phyloP scores from a whole-genome alignment of 1,140 invertebrate species.

The Amphibalanus amphitrite region DNA sequence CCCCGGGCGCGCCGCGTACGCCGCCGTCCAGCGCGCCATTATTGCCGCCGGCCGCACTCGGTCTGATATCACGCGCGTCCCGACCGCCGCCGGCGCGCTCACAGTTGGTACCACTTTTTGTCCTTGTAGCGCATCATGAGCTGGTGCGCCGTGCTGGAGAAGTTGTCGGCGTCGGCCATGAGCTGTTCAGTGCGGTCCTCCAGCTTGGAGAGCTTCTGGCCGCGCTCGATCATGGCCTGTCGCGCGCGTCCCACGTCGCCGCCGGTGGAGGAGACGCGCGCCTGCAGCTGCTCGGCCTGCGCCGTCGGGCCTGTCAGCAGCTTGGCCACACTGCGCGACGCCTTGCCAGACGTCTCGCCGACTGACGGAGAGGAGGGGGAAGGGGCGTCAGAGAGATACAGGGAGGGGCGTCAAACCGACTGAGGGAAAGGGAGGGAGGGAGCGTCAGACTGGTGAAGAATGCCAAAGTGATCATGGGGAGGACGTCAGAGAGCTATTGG shows the following conservation, averaged over 20 bases:
- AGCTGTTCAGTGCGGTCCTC: slow-evolving; percentile 83
- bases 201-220: slow-evolving; percentile 77
- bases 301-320: slow-evolving; percentile 58
- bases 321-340: slow-evolving; percentile 68
- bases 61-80: not conserved
- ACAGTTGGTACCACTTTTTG: slow-evolving; percentile 98
- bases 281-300: slow-evolving; percentile 46
- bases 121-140: slow-evolving; percentile 96
- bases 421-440: too few species aligned
- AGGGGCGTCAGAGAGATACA: too few species aligned
- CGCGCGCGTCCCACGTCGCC: slow-evolving; percentile 61
- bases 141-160: slow-evolving; percentile 66
- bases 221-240: slow-evolving; percentile 71
- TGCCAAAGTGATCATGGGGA: too few species aligned
- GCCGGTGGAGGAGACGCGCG: slow-evolving; percentile 43
- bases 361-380: slow-evolving; percentile 48
- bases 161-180: slow-evolving; percentile 76
- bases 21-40: not conserved
- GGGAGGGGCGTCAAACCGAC: too few species aligned
- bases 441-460: too few species aligned
- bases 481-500: too few species aligned
- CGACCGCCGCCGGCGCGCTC: slow-evolving; percentile 26
- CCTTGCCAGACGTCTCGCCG: slow-evolving; percentile 68
- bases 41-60: not conserved
- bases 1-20: too few species aligned